These are phyloP conservation scores for Nestor notabilis DNA, from an alignment of 2,113 vertebrate species.

Conservation along the genomic window DNA sequence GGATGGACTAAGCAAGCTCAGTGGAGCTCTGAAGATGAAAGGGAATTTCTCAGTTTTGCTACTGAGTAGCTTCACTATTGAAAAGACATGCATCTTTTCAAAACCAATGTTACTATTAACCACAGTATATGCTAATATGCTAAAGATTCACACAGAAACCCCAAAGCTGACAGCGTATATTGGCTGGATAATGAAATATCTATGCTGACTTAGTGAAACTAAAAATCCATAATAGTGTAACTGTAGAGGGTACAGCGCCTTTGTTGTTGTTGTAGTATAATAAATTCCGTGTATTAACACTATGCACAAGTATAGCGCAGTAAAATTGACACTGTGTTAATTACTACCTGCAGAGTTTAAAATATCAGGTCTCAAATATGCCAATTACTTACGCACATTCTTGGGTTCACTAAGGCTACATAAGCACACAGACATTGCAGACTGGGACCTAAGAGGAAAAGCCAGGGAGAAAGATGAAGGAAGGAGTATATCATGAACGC, in stretches of 20 bases:
- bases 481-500: neutral
- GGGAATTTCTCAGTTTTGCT: neutral
- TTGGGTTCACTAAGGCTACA: neutral
- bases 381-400: neutral
- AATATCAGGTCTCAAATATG: neutral
- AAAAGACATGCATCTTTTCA: neutral
- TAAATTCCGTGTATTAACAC: neutral
- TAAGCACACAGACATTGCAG: neutral
- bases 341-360: neutral
- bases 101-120: neutral
- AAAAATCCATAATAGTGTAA: fast-evolving
- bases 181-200: neutral
- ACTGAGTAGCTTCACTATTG: neutral
- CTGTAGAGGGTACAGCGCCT: neutral
- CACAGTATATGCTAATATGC: neutral
- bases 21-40: neutral
- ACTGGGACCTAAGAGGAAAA: neutral
- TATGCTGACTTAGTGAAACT: neutral
- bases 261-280: neutral
- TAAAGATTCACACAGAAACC: neutral
- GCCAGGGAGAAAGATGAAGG: neutral
- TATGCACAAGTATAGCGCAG: neutral
- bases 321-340: neutral
- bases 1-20: neutral
- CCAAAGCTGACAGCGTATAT: neutral